phyloP scores from a whole-genome alignment of 2,888 invertebrate genomes.

The Sialis fuliginosa region DNA sequence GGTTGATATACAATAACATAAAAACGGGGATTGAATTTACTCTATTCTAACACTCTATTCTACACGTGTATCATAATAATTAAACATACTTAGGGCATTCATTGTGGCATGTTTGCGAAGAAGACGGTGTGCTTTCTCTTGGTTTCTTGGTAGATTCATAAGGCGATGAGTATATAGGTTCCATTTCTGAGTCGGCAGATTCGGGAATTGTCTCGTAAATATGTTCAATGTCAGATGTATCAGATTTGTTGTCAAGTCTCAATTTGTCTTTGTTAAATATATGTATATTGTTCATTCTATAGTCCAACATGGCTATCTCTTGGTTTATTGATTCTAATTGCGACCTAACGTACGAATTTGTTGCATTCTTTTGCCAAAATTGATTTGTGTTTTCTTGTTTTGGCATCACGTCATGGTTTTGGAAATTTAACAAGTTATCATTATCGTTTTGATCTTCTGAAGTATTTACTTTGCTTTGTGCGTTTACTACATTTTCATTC shows the following conservation, averaged over 20 bases:
- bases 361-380: slow-evolving; percentile 6
- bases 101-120: background rate
- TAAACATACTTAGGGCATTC: too few species aligned
- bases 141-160: slow-evolving; percentile 27
- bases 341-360: slow-evolving; percentile 20
- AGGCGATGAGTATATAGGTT: slow-evolving; percentile 44
- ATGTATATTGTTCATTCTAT: slow-evolving; percentile 40
- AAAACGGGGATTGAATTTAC: too few species aligned
- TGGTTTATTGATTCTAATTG: slow-evolving; percentile 28
- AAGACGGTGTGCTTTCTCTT: background rate
- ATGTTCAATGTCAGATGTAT: slow-evolving; percentile 35
- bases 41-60: too few species aligned
- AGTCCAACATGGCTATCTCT: slow-evolving; percentile 34
- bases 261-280: slow-evolving; percentile 26
- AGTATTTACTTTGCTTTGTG: too few species aligned
- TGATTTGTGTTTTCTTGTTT: background rate
- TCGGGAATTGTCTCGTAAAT: slow-evolving; percentile 49
- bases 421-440: too few species aligned
- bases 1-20: too few species aligned
- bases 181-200: slow-evolving; percentile 32
- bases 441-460: too few species aligned
- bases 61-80: too few species aligned
- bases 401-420: background rate
- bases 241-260: slow-evolving; percentile 19
- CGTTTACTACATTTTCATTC: too few species aligned